Evolutionary conservation across 2,888 invertebrate species (phyloP).

Genomic region (Netelia melanura): DNA sequence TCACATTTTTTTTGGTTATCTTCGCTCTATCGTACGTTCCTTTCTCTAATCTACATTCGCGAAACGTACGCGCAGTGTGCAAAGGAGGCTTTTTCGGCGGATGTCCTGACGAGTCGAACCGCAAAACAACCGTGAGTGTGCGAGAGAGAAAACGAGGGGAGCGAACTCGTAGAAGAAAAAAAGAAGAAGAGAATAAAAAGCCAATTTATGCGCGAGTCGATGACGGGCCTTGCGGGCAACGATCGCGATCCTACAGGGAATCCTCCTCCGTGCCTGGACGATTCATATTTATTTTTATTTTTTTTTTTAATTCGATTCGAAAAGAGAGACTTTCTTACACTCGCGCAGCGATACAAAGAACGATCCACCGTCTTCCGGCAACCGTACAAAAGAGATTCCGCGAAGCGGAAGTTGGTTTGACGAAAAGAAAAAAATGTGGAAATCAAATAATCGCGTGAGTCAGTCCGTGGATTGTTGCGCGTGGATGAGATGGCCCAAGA

Average conservation of each 20-base stretch:
- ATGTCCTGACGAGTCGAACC: constrained; percentile 31
- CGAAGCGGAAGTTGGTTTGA: constrained; percentile 46
- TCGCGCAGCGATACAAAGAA: constrained; percentile 4
- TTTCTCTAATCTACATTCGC: constrained; percentile 33
- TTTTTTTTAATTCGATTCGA: constrained; percentile 1
- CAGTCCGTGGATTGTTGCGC: constrained; percentile 26
- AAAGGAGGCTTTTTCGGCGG: constrained; percentile 26
- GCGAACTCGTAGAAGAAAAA: constrained; percentile 14
- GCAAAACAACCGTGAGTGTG: not conserved
- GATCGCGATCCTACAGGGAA: constrained; percentile 35
- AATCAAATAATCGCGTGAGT: constrained; percentile 35
- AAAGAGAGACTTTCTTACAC: not conserved
- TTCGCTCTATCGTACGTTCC: constrained; percentile 28
- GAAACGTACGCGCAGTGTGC: not conserved
- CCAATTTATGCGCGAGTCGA: constrained; percentile 31
- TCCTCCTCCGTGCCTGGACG: constrained; percentile 14
- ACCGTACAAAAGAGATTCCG: constrained; percentile 45
- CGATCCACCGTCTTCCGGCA: constrained; percentile 2
- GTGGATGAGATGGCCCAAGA: not conserved
- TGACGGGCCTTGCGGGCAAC: constrained; percentile 48
- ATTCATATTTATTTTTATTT: not conserved
- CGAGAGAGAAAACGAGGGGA: constrained; percentile 13
- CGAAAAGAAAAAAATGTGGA: constrained; percentile 20
- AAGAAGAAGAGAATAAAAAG: not conserved
- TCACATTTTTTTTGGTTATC: constrained; percentile 1